Conservation (phyloP, 2,888 invertebrate genomes). For the Drosophila demipolita region DNA sequence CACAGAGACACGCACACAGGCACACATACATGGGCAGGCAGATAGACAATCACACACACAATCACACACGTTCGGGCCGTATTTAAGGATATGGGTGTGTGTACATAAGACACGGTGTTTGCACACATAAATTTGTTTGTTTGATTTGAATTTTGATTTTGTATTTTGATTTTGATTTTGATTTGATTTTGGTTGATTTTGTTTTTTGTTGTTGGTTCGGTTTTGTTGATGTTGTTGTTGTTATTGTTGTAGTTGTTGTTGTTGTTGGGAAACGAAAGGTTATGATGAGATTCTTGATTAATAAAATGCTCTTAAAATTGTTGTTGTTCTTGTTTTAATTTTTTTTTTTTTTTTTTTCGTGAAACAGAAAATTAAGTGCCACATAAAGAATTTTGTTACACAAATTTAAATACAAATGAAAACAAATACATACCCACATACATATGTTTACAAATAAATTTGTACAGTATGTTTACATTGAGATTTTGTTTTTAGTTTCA, state of each 20-base stretch:
- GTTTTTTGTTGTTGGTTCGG: slow-evolving; percentile 57
- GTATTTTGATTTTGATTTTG: slow-evolving; percentile 43
- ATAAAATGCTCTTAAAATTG: slow-evolving; percentile 69
- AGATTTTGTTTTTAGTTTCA: not conserved
- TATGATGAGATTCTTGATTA: slow-evolving; percentile 77
- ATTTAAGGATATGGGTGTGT: slow-evolving; percentile 50
- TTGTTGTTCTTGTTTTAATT: slow-evolving; percentile 31
- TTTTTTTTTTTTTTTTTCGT: slow-evolving; percentile 41
- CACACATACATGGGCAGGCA: slow-evolving; percentile 3
- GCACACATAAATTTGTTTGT: slow-evolving; percentile 40
- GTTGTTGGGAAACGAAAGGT: slow-evolving; percentile 75
- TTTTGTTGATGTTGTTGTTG: slow-evolving; percentile 33
- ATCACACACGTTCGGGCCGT: slow-evolving; percentile 16
- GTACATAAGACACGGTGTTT: slow-evolving; percentile 49
- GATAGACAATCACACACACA: not conserved
- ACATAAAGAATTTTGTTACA: slow-evolving; percentile 65
- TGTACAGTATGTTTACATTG: slow-evolving; percentile 16
- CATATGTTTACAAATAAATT: slow-evolving; percentile 33
- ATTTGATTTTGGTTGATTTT: slow-evolving; percentile 46
- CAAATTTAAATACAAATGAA: slow-evolving; percentile 56
- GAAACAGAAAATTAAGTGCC: slow-evolving; percentile 64
- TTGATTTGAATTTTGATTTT: slow-evolving; percentile 42
- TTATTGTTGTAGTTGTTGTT: slow-evolving; percentile 46
- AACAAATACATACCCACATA: slow-evolving; percentile 29
- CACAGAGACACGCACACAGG: not conserved